Percentiles rank a stretch among this genome's conserved stretches.
Evolutionary conservation across 2,113 vertebrate genomes (phyloP).

Genomic region (Murina feae): DNA sequence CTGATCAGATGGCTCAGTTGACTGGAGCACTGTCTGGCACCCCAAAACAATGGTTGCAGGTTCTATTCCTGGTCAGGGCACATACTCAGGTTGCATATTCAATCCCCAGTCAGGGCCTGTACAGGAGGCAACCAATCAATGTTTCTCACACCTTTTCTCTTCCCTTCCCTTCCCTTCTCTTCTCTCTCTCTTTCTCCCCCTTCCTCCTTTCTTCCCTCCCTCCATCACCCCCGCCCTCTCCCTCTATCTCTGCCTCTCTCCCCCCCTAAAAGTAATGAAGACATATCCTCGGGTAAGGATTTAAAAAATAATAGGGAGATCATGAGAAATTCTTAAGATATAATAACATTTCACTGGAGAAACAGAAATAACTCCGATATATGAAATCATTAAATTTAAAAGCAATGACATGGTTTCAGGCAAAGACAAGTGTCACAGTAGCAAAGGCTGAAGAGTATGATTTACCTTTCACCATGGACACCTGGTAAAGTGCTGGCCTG

Average conservation of each 20-base stretch:
- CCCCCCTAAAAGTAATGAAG: background rate
- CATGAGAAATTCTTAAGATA: background rate
- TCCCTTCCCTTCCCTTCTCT: too few species aligned
- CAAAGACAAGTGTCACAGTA: background rate
- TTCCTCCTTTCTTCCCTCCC: too few species aligned
- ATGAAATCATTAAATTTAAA: background rate
- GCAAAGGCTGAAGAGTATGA: background rate
- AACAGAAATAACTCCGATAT: background rate
- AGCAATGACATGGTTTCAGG: background rate
- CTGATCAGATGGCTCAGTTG: background rate
- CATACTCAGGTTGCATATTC: background rate
- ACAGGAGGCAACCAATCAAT: too few species aligned
- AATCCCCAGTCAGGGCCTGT: background rate
- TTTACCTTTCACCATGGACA: background rate
- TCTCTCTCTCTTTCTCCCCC: too few species aligned
- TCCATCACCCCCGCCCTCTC: too few species aligned
- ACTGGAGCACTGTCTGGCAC: background rate
- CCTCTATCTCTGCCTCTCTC: fast-evolving
- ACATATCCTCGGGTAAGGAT: background rate
- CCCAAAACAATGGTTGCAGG: background rate
- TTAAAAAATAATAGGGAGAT: background rate
- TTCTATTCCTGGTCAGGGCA: too few species aligned
- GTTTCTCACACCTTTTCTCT: too few species aligned
- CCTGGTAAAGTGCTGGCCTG: background rate
- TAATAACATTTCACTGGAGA: background rate